Evolutionary conservation across 2,888 invertebrate species (phyloP).

Genomic region (Pilophorus perplexus): DNA sequence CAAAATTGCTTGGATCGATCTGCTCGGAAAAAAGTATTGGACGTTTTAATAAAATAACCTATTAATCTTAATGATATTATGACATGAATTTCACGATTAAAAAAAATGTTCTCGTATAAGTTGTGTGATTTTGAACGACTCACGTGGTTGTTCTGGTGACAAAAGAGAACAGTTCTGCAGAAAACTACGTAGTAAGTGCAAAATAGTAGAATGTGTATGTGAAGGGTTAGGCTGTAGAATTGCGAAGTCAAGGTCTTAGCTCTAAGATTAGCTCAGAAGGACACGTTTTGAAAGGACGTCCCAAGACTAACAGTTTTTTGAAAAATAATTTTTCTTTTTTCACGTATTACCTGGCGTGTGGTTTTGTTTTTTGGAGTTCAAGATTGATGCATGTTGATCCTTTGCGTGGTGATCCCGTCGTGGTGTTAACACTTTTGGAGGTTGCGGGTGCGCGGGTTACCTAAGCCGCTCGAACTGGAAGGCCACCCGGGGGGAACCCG

Average conservation of each 20-base stretch:
- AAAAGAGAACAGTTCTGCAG: too few relatives aligned
- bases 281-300: too few relatives aligned
- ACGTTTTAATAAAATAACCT: too few relatives aligned
- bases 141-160: too few relatives aligned
- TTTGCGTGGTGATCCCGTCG: background rate
- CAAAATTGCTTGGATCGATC: too few relatives aligned
- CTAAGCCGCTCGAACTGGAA: conserved; percentile 29
- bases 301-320: background rate
- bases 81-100: too few relatives aligned
- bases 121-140: too few relatives aligned
- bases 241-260: conserved; percentile 34
- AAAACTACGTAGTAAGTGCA: background rate
- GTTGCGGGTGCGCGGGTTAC: too few relatives aligned
- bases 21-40: too few relatives aligned
- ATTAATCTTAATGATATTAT: too few relatives aligned
- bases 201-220: background rate
- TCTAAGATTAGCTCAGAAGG: background rate
- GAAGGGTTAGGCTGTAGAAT: background rate
- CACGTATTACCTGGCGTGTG: background rate
- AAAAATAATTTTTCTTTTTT: background rate
- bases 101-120: background rate
- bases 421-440: too few relatives aligned
- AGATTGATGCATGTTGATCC: conserved; percentile 8
- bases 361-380: background rate
- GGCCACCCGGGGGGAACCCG: conserved; percentile 9